Evolutionary conservation across 2,113 vertebrate species (phyloP).

Genomic region (Stictonetta naevosa): DNA sequence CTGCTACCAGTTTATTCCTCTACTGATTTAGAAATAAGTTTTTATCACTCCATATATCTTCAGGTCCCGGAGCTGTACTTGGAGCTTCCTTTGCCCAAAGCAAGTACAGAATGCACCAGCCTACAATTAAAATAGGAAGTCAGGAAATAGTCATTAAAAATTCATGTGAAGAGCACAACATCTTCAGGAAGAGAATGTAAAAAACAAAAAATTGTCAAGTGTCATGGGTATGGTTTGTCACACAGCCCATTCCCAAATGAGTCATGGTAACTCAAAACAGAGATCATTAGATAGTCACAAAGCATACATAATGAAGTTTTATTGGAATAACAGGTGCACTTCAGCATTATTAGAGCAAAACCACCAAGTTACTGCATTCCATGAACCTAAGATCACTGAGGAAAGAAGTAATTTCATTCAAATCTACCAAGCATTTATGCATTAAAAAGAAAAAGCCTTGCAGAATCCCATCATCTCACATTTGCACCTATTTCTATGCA

Average conservation of each 20-base stretch:
- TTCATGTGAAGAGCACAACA: background rate
- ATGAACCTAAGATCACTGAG: background rate
- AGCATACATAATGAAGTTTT: background rate
- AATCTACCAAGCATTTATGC: background rate
- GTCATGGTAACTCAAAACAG: conserved; percentile 28
- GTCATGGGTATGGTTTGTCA: background rate
- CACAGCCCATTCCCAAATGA: conserved; percentile 10
- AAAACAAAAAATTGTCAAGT: background rate
- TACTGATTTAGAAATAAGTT: background rate
- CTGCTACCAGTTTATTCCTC: background rate
- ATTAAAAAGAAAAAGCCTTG: background rate
- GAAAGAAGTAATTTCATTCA: background rate
- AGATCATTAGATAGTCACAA: background rate
- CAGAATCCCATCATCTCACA: background rate
- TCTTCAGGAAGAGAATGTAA: background rate
- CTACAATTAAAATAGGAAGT: background rate
- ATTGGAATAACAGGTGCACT: background rate
- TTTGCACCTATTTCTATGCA: background rate
- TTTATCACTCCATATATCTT: background rate
- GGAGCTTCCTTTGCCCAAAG: conserved; percentile 21
- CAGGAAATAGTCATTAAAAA: conserved; percentile 12
- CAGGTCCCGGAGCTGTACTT: background rate
- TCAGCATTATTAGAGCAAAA: background rate
- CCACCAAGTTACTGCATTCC: background rate
- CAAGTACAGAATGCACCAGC: background rate